Conservation (phyloP, 2,888 invertebrate species). For the Gibbula magus region DNA sequence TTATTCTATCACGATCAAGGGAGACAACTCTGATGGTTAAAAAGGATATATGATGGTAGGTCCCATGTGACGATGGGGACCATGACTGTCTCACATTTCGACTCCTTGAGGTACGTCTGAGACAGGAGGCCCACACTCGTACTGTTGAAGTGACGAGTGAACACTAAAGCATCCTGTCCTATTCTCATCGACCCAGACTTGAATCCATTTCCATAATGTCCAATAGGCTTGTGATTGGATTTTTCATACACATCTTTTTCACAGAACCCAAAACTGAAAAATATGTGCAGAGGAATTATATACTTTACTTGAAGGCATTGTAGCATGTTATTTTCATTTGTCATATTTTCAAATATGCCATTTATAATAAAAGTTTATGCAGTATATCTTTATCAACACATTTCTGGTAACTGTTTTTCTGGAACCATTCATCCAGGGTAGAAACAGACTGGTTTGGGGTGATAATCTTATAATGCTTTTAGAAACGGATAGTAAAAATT, state of each 20-base stretch:
- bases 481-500: too few relatives aligned
- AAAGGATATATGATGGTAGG: constrained; percentile 68
- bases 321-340: too few relatives aligned
- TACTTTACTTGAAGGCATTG: too few relatives aligned
- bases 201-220: constrained; percentile 74
- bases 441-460: too few relatives aligned
- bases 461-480: too few relatives aligned
- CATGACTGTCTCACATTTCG: constrained; percentile 67
- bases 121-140: constrained; percentile 71
- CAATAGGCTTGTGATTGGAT: constrained; percentile 66
- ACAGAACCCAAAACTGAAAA: constrained; percentile 72
- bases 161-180: constrained; percentile 72
- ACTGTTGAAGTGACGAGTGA: constrained; percentile 59
- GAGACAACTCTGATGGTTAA: too few relatives aligned
- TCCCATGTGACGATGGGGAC: constrained; percentile 71
- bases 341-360: not conserved
- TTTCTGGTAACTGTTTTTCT: not conserved
- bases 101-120: constrained; percentile 67
- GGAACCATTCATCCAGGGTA: too few relatives aligned
- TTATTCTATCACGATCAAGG: too few relatives aligned
- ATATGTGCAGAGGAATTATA: not conserved
- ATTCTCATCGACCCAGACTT: constrained; percentile 74
- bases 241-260: constrained; percentile 61
- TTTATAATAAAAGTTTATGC: not conserved
- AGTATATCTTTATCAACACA: not conserved